Evolutionary conservation across 2,888 invertebrate genomes (phyloP), one percentile per base, ranked within the genome.

Genomic region (Leuctra nigra): DNA sequence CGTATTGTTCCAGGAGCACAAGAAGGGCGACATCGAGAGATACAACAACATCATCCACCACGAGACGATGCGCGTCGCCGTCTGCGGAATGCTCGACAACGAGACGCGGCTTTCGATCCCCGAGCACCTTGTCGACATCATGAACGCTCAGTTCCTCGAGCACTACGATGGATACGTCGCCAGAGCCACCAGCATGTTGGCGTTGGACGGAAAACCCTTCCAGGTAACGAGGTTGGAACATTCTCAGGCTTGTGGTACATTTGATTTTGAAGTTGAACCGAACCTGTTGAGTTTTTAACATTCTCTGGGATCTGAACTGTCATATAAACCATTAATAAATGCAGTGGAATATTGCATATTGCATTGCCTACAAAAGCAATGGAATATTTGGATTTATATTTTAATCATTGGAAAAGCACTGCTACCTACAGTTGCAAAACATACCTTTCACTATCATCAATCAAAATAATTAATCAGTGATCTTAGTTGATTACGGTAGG

Each of bases 31-130:
- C 63, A 66, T 68, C 25, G 63, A 65, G 18, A 62, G 68, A 2
- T 80, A 79, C 65, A 79, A 77, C 66, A 74, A 77, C 50, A 75
- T 77, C 24, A 76, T 80, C 56, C 72, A 69, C 48, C 77, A 80
- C 65, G 78, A 80, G 66, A 78, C 78, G 0, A 62, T 80, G 13
- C 67, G 79, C 41, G 77, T 78, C 7, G 77, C 78, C 25, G 79
- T 80, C 1, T 74, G 77, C 68, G 78, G 77, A 55, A 77, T 78
- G 77, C 63, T 79, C 38, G 76, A 78, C 55, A 70, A 70, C 61
- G 69, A 70, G 39, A 66, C 65, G 47, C 55, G 59, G 13, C 60
- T 70, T n/a, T 61, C 58, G 50, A 68, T 71, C 53, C 71, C 70
- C 0, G 58, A 61, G n/a, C 64, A 68, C 41, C 69, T 68, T 61